These are phyloP conservation scores for Anthonomus grandis DNA, from an alignment of 1,140 invertebrate species.

Conservation along the genomic window DNA sequence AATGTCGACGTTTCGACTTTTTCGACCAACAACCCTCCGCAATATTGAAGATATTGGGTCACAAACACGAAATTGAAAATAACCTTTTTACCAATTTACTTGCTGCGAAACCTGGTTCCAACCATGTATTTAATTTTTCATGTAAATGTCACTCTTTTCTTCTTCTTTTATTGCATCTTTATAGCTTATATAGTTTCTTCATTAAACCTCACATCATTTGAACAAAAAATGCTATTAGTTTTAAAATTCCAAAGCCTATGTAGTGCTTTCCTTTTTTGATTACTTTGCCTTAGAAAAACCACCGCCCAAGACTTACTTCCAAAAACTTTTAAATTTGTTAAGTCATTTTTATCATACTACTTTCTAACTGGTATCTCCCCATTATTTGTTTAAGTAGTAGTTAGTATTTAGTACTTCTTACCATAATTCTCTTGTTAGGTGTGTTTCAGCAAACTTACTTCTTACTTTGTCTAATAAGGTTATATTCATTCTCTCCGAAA, in stretches of 20 bases:
- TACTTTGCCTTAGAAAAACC: not conserved
- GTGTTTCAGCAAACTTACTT: not conserved
- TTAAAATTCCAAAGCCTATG: not conserved
- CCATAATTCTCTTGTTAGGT: not conserved
- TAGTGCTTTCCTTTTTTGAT: not conserved
- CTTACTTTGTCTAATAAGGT: not conserved
- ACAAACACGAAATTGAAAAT: no score
- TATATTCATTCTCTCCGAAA: no score
- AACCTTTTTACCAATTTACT: conserved; percentile 1
- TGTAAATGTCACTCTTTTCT: not conserved
- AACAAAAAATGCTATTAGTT: not conserved
- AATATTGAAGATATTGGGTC: no score
- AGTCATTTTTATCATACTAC: not conserved
- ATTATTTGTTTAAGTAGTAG: not conserved
- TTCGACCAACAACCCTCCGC: no score
- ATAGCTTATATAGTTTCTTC: not conserved
- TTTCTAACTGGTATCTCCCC: not conserved
- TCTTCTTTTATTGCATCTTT: not conserved
- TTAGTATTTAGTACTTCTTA: not conserved
- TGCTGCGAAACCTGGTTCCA: conserved; percentile 7
- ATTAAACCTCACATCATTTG: not conserved
- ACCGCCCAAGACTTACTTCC: not conserved
- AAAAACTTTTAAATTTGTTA: not conserved
- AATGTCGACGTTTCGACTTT: no score
- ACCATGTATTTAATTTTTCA: not conserved